phyloP scores from a whole-genome alignment of 1,140 invertebrate species.

The Sitobion miscanthi region DNA sequence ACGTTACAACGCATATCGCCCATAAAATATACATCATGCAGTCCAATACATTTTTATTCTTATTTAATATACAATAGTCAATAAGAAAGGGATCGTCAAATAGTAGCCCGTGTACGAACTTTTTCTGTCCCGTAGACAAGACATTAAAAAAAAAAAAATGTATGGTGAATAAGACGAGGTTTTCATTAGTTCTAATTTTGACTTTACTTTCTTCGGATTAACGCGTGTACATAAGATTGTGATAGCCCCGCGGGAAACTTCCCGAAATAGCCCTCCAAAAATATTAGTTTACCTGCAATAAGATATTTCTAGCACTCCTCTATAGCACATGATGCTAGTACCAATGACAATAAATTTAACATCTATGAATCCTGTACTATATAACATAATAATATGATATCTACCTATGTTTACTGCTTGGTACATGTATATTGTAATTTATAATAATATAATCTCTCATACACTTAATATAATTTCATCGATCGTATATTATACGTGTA shows the following conservation, averaged over 20 bases:
- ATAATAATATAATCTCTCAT: neutral
- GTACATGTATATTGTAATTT: too few species aligned
- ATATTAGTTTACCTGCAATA: neutral
- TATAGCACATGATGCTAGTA: neutral
- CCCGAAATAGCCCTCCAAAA: too few species aligned
- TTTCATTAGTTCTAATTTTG: too few species aligned
- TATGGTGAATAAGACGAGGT: too few species aligned
- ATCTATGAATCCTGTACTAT: neutral
- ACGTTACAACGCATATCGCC: neutral
- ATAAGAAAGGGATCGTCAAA: neutral
- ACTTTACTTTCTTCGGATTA: too few species aligned
- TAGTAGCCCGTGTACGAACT: neutral
- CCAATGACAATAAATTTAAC: neutral
- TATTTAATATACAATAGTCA: neutral
- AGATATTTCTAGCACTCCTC: neutral
- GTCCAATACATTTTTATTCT: neutral
- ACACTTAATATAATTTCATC: neutral
- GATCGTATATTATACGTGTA: neutral
- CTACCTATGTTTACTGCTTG: neutral
- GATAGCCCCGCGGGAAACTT: neutral
- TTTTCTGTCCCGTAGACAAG: neutral
- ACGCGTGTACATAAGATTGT: neutral
- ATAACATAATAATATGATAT: neutral
- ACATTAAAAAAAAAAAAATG: too few species aligned
- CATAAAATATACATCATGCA: neutral